Percentiles rank a stretch among this genome's conserved stretches.
phyloP scores from a whole-genome alignment of 92 coral and sea anemone species.

The Paramuricea clavata region DNA sequence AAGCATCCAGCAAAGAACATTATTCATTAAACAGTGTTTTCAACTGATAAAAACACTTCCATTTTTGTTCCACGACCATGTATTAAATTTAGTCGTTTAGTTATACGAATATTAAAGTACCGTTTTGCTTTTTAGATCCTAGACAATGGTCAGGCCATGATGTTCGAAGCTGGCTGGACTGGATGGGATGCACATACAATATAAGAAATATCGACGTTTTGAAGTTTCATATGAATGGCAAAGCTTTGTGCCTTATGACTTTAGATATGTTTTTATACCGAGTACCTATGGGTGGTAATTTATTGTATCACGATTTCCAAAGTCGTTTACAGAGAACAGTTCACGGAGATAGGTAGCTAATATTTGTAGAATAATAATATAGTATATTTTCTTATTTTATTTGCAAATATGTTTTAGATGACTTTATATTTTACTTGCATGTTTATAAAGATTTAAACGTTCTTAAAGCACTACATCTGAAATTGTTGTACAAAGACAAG shows the following conservation, averaged over 20 bases:
- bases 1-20: too few species aligned
- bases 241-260: slow-evolving; percentile 97
- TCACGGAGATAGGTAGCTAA: slow-evolving; percentile 49
- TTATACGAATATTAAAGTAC: too few species aligned
- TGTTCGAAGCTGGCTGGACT: slow-evolving; percentile 86
- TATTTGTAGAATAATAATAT: neutral
- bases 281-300: slow-evolving; percentile 94
- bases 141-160: slow-evolving; percentile 94
- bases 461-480: slow-evolving; percentile 1
- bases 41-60: too few species aligned
- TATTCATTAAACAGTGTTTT: too few species aligned
- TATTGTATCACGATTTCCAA: slow-evolving; percentile 95
- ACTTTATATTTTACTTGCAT: neutral
- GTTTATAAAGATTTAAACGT: neutral
- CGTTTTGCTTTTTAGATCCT: slow-evolving; percentile 77
- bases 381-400: slow-evolving; percentile 15
- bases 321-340: slow-evolving; percentile 88
- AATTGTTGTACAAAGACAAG: slow-evolving; percentile 5
- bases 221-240: slow-evolving; percentile 99
- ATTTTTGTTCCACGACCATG: too few species aligned
- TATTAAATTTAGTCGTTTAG: too few species aligned
- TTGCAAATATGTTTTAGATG: neutral
- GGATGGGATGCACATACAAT: slow-evolving; percentile 86
- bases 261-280: slow-evolving; percentile 97
- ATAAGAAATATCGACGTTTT: slow-evolving; percentile 80